Percentiles rank a stretch among this genome's conserved stretches.
These are phyloP conservation scores for Apomyelois bistriatella DNA, from an alignment of 2,888 invertebrate genomes.

Conservation along the genomic window DNA sequence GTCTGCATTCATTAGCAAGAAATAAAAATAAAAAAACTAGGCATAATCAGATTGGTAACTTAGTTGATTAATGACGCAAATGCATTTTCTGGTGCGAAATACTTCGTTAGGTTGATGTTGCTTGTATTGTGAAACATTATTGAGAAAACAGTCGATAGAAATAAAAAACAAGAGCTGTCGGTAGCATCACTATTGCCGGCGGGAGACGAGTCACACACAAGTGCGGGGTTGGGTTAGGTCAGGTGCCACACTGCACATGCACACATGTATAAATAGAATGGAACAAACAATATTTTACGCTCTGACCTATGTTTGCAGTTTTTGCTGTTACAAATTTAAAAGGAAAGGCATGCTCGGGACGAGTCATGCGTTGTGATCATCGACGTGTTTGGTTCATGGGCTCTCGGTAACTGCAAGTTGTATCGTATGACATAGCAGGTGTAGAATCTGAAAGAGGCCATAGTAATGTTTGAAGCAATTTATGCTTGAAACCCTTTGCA, in stretches of 20 bases:
- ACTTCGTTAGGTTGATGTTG: too few species aligned
- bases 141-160: neutral
- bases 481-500: slow-evolving; percentile 35
- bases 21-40: too few species aligned
- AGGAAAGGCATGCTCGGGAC: neutral
- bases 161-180: neutral
- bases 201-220: slow-evolving; percentile 58
- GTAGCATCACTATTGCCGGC: slow-evolving; percentile 45
- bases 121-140: neutral
- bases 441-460: slow-evolving; percentile 44
- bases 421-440: slow-evolving; percentile 38
- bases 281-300: slow-evolving; percentile 29
- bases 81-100: too few species aligned
- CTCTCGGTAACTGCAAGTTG: slow-evolving; percentile 7
- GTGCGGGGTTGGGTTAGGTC: slow-evolving; percentile 75
- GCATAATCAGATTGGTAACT: too few species aligned
- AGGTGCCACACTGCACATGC: slow-evolving; percentile 68
- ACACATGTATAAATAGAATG: slow-evolving; percentile 23
- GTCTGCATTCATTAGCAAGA: too few species aligned
- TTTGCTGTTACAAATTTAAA: slow-evolving; percentile 20
- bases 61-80: too few species aligned
- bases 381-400: slow-evolving; percentile 7
- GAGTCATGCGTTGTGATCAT: slow-evolving; percentile 10
- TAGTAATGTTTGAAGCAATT: slow-evolving; percentile 37
- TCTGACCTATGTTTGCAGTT: slow-evolving; percentile 25